These are phyloP conservation scores for Coregonus ussuriensis DNA, from an alignment of 2,797 vertebrate genomes.

Conservation along the genomic window DNA sequence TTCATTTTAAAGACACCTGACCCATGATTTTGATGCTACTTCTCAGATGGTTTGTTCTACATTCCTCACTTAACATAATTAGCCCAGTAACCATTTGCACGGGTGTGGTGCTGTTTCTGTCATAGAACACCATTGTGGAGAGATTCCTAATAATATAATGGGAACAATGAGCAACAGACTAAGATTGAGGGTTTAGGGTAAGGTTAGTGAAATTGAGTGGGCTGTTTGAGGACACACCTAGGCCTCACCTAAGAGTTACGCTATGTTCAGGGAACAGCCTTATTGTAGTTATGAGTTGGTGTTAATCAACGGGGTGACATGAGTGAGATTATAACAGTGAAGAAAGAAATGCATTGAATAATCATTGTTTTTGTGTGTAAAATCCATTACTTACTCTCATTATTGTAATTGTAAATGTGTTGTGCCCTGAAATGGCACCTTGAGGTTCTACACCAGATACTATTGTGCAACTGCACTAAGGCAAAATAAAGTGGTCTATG, in stretches of 20 bases:
- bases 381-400: background rate
- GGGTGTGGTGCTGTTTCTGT: slow-evolving; percentile 46
- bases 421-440: background rate
- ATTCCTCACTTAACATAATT: slow-evolving; percentile 22
- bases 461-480: background rate
- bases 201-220: slow-evolving; percentile 8
- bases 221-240: slow-evolving; percentile 33
- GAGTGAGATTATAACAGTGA: background rate
- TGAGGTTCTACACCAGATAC: background rate
- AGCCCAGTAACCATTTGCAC: slow-evolving; percentile 15
- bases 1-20: background rate
- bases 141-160: slow-evolving; percentile 27
- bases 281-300: background rate
- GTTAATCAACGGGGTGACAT: background rate
- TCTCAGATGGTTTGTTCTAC: background rate
- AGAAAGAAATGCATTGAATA: background rate
- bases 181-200: background rate
- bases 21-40: background rate
- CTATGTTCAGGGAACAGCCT: background rate
- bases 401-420: background rate
- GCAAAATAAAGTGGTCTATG: background rate
- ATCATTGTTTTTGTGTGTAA: background rate
- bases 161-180: slow-evolving; percentile 21
- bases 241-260: background rate
- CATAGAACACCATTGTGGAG: slow-evolving; percentile 8